phyloP scores from a whole-genome alignment of 2,113 vertebrate species.

The Grammomys dolichurus region DNA sequence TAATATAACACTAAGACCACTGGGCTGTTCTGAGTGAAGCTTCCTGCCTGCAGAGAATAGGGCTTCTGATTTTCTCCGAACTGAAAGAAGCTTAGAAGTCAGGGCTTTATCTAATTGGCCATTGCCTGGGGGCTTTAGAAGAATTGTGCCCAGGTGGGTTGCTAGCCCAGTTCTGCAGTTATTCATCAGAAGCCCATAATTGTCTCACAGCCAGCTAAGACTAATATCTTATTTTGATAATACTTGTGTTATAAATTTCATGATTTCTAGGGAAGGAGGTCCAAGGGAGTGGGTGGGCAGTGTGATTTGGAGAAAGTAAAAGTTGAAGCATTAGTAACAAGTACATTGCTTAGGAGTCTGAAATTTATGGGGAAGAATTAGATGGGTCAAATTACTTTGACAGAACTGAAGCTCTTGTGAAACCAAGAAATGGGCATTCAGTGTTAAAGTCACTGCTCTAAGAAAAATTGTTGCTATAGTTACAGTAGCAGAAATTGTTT shows the following conservation, averaged over 20 bases:
- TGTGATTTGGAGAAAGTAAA: neutral
- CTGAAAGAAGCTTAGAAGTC: conserved; percentile 7
- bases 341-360: neutral
- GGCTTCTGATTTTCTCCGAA: conserved; percentile 8
- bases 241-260: neutral
- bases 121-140: neutral
- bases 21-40: neutral
- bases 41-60: conserved; percentile 1
- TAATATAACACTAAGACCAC: neutral
- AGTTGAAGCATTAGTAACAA: neutral
- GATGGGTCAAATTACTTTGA: neutral
- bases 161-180: neutral
- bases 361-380: neutral
- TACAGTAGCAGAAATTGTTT: neutral
- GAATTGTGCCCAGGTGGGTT: neutral
- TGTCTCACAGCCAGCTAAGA: neutral
- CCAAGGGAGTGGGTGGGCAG: neutral
- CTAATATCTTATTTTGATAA: conserved; percentile 21
- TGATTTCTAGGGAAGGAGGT: neutral
- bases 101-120: neutral
- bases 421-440: neutral
- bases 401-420: neutral
- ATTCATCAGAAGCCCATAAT: neutral
- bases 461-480: neutral
- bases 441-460: neutral